Base-by-base conservation (phyloP, 2,113 vertebrate species). In the Todiramphus chloris region DNA sequence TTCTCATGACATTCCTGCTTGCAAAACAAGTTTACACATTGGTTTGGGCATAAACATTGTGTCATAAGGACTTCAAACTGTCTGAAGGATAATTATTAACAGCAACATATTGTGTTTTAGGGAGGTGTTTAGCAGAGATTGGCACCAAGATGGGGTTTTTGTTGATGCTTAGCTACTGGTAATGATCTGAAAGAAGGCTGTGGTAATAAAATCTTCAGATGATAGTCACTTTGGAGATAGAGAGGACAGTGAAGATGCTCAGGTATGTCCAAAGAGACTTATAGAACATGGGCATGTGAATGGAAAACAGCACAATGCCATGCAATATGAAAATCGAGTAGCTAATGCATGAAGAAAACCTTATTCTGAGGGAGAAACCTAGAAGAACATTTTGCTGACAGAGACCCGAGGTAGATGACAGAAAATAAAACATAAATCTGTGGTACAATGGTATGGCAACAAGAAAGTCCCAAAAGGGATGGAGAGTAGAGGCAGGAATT, bases 1-100 rank as follows among this genome's bases (percentile, higher is more conserved):
- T 91, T 95, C 68, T 83, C 46, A 18, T 88, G 72, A 11, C 72
- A 83, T 92, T 88, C 43, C 76, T 69, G 41, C 68, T 92, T 96
- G 86, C 94, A 92, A 96, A 95, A 95, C 39, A 92, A 94, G 66
- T 84, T 96, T 89, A 62, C 83, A 27, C 83, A 68, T 70, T 69
- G 73, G 83, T 86, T 75, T 75, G 90, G 20, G 33, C 50, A 87
- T 67, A 87, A 95, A 81, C 33, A 48, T 21, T 63, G 56, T 90
- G 93, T 92, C 48, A 10, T 72, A 81, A 93, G 76, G 68, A 16
- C 79, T 83, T 35, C 14, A 86, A 11, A 35, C 25, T 66, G 82
- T 16, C 50, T 51, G 67, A 56, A 91, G 76, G 43, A 48, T 95
- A 78, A 92, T 96, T 88, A 59, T 59, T 83, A 92, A 51, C 90